phyloP scores from a whole-genome alignment of 2,797 vertebrate species.

The Urocyon cinereoargenteus region DNA sequence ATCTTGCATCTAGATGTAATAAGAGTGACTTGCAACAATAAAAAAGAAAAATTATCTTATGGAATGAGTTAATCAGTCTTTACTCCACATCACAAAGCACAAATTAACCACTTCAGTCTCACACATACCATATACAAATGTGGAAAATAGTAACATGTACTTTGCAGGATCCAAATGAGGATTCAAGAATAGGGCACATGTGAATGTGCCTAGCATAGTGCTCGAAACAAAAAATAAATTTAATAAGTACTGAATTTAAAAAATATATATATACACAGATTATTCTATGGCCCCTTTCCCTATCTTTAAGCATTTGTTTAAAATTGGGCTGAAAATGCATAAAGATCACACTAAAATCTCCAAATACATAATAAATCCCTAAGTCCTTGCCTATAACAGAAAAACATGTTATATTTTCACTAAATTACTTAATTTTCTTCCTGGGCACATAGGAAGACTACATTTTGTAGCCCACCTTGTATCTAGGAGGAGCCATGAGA shows the following conservation, averaged over 20 bases:
- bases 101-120: neutral
- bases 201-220: neutral
- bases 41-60: neutral
- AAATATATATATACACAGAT: neutral
- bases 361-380: neutral
- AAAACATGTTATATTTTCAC: neutral
- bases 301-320: neutral
- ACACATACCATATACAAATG: neutral
- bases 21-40: neutral
- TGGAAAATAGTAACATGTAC: neutral
- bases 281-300: neutral
- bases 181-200: neutral
- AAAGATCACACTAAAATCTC: constrained; percentile 17
- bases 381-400: neutral
- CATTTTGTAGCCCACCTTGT: neutral
- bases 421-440: constrained; percentile 11
- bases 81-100: neutral
- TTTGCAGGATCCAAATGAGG: neutral
- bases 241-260: neutral
- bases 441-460: neutral
- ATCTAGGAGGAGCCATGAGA: neutral
- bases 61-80: neutral
- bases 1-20: neutral
- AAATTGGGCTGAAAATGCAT: neutral
- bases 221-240: neutral